A percentile compares a stretch with the other conserved stretches of the same genome.
Evolutionary conservation across 2,888 invertebrate genomes (phyloP).

Genomic region (Barypeithes pellucidus): DNA sequence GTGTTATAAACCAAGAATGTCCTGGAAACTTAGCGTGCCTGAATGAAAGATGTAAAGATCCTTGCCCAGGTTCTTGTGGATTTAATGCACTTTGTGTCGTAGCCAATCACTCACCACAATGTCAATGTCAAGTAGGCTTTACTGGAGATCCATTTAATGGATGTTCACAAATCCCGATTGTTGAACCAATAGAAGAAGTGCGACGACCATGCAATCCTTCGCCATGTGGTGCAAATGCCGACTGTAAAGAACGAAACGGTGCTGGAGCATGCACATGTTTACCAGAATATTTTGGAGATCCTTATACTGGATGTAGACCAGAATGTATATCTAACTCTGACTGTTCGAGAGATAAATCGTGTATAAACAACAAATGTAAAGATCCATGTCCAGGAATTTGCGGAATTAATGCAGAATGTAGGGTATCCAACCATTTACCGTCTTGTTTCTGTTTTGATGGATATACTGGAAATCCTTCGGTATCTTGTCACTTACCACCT

Average conservation of each 20-base stretch:
- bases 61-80: slow-evolving; percentile 90
- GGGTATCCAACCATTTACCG: slow-evolving; percentile 87
- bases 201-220: slow-evolving; percentile 88
- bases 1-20: slow-evolving; percentile 89
- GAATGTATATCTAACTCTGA: slow-evolving; percentile 90
- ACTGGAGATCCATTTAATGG: slow-evolving; percentile 90
- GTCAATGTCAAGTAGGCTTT: slow-evolving; percentile 85
- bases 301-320: slow-evolving; percentile 88
- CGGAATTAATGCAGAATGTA: slow-evolving; percentile 85
- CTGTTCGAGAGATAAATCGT: slow-evolving; percentile 83
- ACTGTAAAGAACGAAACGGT: slow-evolving; percentile 87
- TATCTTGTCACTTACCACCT: slow-evolving; percentile 69
- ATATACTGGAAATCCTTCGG: slow-evolving; percentile 83
- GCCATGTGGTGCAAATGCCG: slow-evolving; percentile 89
- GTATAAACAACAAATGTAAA: slow-evolving; percentile 88
- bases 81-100: slow-evolving; percentile 84
- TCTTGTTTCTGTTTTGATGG: slow-evolving; percentile 86
- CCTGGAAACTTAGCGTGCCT: slow-evolving; percentile 87
- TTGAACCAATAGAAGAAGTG: slow-evolving; percentile 74
- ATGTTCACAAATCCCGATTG: slow-evolving; percentile 70
- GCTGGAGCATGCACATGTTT: slow-evolving; percentile 89
- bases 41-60: slow-evolving; percentile 86
- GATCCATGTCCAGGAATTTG: slow-evolving; percentile 90
- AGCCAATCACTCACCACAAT: slow-evolving; percentile 87
- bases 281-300: slow-evolving; percentile 89